Base-by-base conservation (phyloP, 2,113 vertebrate genomes). In the Rhea pennata region DNA sequence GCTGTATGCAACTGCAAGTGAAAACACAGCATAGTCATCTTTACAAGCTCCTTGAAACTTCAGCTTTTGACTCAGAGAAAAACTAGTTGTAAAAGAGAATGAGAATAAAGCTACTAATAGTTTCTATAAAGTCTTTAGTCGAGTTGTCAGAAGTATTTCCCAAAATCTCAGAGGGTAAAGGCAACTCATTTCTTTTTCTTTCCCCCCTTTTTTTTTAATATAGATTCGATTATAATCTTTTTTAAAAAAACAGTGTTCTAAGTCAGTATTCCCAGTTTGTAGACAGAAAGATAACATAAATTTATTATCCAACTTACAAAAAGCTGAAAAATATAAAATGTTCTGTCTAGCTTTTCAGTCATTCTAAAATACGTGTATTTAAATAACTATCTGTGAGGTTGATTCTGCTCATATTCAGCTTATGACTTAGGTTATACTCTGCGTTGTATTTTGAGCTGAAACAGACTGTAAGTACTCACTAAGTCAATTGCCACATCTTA, bases 21-120 rank as follows among this genome's bases (percentile, higher is more conserved):
- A 82, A 77, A 77, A 95, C 88, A 92, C 42, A 90, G 84, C n/a
- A 79, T 17, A 90, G 81, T 93, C 87, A 39, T 8, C 40, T 92
- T 82, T 61, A 39, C 42, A 88, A 76, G 19, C 74, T 82, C 58
- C 58, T 6, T 42, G 39, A 83, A 95, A 71, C n/a, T 82, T 82
- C 78, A 92, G 14, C 12, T 36, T 73, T 96, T 91, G 58, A 70
- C 76, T 91, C 42, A 46, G 29, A 84, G 76, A 65, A 81, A 74
- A 88, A 77, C 4, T 15, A 58, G 2, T 29, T 72, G 7, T 23
- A 56, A 92, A 78, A 76, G 15, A 69, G 12, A 93, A 75, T 40
- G 15, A 46, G 79, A 86, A 84, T 77, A 93, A 91, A 39, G 8
- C 2, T 73, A 24, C 39, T 93, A 48, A 48, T 3, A 42, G 1